These are phyloP conservation scores for Styela clava DNA, from an alignment of 23 tunicate genomes.

Conservation along the genomic window DNA sequence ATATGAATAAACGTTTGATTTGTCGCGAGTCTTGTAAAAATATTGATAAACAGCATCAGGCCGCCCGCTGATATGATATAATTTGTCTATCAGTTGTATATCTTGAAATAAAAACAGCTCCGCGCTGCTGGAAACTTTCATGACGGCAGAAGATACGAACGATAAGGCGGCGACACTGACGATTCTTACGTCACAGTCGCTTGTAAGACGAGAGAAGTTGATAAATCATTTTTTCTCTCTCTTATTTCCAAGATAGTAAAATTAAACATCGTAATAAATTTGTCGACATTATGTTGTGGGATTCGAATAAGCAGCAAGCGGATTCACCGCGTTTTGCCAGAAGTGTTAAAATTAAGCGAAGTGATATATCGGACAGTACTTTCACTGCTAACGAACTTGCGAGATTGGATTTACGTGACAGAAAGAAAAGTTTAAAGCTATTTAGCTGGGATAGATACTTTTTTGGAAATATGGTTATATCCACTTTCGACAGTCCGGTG, in stretches of 20 bases:
- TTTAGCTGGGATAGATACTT: constrained; percentile 24
- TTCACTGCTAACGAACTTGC: constrained; percentile 1
- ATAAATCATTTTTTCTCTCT: constrained; percentile 13
- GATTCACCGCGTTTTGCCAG: constrained; percentile 19
- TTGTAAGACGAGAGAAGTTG: not conserved
- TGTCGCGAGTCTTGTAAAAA: constrained; percentile 4
- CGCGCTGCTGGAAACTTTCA: not conserved
- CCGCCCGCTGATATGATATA: not conserved
- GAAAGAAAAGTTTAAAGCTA: constrained; percentile 27
- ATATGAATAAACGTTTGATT: not conserved
- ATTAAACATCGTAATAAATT: not conserved
- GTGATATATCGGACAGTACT: not conserved
- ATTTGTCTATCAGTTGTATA: not conserved
- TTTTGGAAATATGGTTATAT: constrained; percentile 34
- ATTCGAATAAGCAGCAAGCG: constrained; percentile 16
- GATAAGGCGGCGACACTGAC: not conserved
- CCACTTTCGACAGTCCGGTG: constrained; percentile 16
- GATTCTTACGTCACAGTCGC: not conserved
- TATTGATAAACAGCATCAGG: not conserved
- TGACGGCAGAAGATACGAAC: not conserved
- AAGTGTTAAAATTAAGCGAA: constrained; percentile 17
- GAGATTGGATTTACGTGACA: not conserved
- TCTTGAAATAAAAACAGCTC: not conserved
- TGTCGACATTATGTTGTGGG: constrained; percentile 29
- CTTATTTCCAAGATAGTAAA: constrained; percentile 1